Conservation (phyloP, 2,888 invertebrate species). For the Tetanocera ferruginea region DNA sequence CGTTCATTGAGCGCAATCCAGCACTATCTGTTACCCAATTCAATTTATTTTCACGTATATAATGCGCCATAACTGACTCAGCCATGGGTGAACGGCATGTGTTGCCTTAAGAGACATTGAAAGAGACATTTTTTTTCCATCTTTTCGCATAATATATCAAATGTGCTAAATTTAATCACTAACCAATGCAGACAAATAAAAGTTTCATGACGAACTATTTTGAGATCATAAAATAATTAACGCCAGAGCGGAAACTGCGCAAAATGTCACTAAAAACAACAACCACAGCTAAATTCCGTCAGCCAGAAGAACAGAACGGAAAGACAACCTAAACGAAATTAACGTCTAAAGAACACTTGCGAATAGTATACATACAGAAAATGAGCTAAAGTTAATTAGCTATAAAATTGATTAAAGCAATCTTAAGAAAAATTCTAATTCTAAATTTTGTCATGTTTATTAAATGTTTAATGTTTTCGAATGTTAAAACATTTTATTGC, state of each 20-base stretch:
- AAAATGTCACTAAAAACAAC: too few species aligned
- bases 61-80: slow-evolving; percentile 82
- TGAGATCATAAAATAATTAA: neutral
- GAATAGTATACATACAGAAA: neutral
- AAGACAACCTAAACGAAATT: neutral
- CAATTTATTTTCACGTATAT: slow-evolving; percentile 62
- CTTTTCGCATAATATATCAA: neutral
- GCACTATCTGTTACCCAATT: slow-evolving; percentile 91
- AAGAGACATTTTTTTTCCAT: neutral
- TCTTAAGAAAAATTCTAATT: too few species aligned
- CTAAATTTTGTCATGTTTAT: too few species aligned
- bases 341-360: neutral
- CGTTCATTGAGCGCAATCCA: slow-evolving; percentile 87
- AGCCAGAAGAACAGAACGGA: neutral
- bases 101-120: slow-evolving; percentile 76
- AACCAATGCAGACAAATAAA: slow-evolving; percentile 65
- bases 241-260: neutral
- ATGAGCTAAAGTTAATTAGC: too few species aligned
- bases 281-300: neutral
- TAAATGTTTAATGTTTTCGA: too few species aligned
- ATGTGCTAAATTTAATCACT: slow-evolving; percentile 35
- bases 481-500: too few species aligned
- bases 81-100: slow-evolving; percentile 96
- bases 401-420: too few species aligned
- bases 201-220: slow-evolving; percentile 52